Evolutionary conservation across 1,140 invertebrate genomes (phyloP), one percentile per base, ranked within the genome.

Genomic region (Papilio helenus): DNA sequence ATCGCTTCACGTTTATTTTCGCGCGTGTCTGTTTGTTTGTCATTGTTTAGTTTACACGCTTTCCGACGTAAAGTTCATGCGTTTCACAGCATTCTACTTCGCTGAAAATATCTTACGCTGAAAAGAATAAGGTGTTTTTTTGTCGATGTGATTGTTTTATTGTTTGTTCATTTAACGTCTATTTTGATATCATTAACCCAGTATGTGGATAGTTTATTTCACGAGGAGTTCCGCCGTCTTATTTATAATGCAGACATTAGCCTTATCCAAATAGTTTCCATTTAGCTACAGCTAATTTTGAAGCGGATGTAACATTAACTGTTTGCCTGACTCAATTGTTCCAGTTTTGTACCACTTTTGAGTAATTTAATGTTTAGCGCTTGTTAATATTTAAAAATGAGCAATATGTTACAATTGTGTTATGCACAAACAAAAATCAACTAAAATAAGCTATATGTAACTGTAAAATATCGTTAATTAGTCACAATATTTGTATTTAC

Each of bases 21-120:
- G 29, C 34, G 71, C 71, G 18, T 72, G 42, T 72, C 20, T 72
- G 71, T 72, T 44, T 72, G 34, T 39, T 72, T 72, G 34, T 42
- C 71, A 39, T 72, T 72, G 39, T 44, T 44, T 72, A 44, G 34
- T 72, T 72, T 72, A 72, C 61, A 68, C 14, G 61, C 61, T 68
- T 68, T 68, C 29, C 26, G 61, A 29, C 26, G 61, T 68, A 68
- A 68, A 68, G 61, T 68, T 68, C 61, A 68, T 12, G 26, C 12
- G 61, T 29, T 68, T 61, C 34, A 29, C 61, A 68, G 26, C 61
- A 68, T 29, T 29, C 58, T 68, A 34, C 61, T 68, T 34, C 12
- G 61, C 61, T 68, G 61, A 68, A 68, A 68, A 68, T 68, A 68
- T 23, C 58, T 61, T 61, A 61, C 46, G 58, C 20, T 61, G 23